Base-by-base conservation (phyloP, 2,797 vertebrate genomes). In the Lagocephalus sceleratus region DNA sequence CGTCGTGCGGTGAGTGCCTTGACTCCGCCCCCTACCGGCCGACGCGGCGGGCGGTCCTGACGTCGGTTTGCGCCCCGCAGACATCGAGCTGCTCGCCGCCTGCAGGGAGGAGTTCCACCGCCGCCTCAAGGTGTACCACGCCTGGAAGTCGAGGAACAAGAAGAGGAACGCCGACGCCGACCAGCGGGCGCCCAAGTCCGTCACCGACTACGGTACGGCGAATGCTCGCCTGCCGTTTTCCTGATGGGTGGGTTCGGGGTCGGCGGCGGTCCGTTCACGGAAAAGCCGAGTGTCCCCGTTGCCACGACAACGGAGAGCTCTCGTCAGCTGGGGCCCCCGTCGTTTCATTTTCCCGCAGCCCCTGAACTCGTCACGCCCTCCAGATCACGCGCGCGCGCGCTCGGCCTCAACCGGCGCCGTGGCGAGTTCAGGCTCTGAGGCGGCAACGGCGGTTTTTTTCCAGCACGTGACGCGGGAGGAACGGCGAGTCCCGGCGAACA, bases 121-220 rank as follows among this genome's bases (percentile, higher is more conserved):
- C 49, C 91, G 97, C 21, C 91, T 99, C 57, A 99, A 99, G 74
- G 96, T 99, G 0, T 99, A 99, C 66, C 97, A 99, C 65, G 93
- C 96, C 53, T 99, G 97, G 97, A 99, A 99, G 78, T 93, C 96
- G 69, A 97, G 92, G 92, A 99, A 99, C 75, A 98, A 96, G 92
- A 99, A 99, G 74, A 92, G 93, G 47, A 96, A 97, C 68, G 79
- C 92, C 0, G 95, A 97, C 38, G 47, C 88, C 11, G 94, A 96
- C 47, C 95, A 96, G 53, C 89, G 96, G 20, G 96, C 93, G 49
- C 97, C 97, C 0, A 98, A 96, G 63, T 97, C 92, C 0, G 83
- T 99, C 85, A 96, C 92, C 0, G 96, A 99, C 78, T 98, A 98
- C 72, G 97, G 97, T 99, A 81, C 5, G 50, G 26, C 23, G 0